Conservation (phyloP, 2,888 invertebrate genomes). For the Plebejus anna region DNA sequence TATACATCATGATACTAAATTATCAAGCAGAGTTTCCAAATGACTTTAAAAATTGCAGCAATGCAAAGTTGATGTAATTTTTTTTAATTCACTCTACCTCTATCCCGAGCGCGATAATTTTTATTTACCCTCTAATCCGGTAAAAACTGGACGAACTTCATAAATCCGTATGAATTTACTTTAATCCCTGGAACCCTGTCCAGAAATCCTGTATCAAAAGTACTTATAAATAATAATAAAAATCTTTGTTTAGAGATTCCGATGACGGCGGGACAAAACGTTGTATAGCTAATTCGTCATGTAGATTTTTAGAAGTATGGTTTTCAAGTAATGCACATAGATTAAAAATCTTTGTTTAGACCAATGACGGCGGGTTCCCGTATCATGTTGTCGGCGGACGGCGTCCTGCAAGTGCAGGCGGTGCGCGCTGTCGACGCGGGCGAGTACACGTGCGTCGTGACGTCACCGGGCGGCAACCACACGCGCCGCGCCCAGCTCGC, state of each 20-base stretch:
- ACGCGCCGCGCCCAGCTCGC: slow-evolving; percentile 88
- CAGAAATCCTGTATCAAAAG: neutral
- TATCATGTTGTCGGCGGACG: slow-evolving; percentile 87
- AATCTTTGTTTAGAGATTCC: too few relatives aligned
- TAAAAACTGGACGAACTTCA: neutral
- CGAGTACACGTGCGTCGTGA: slow-evolving; percentile 93
- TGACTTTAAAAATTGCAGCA: neutral
- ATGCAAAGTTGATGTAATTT: neutral
- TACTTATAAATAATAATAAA: too few relatives aligned
- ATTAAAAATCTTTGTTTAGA: slow-evolving; percentile 44
- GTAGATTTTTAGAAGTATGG: too few relatives aligned
- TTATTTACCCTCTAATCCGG: neutral
- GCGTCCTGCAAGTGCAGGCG: slow-evolving; percentile 92
- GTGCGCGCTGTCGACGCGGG: slow-evolving; percentile 96
- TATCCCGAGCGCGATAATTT: neutral
- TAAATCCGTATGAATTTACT: neutral
- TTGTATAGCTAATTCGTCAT: too few relatives aligned
- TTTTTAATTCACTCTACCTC: neutral
- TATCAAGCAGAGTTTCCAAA: too few relatives aligned
- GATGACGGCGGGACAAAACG: too few relatives aligned
- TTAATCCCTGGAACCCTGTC: neutral
- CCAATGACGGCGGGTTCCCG: slow-evolving; percentile 82
- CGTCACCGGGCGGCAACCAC: slow-evolving; percentile 95
- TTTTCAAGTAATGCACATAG: too few relatives aligned
- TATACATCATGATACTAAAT: too few relatives aligned